Conservation (phyloP, 2,113 vertebrate species). For the Peromyscus leucopus region DNA sequence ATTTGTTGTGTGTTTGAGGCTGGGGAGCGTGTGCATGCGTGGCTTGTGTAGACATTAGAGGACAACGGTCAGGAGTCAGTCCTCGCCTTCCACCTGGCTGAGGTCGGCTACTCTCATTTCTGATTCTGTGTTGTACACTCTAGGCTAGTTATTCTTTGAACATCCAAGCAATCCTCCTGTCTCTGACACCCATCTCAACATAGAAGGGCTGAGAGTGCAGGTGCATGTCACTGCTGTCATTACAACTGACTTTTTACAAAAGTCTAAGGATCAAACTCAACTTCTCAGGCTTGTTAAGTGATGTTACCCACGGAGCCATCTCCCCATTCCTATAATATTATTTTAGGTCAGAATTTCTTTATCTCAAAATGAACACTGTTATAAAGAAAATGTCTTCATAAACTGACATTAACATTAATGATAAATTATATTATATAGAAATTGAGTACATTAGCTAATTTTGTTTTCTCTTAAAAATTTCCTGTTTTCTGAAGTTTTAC, state of each 20-base stretch:
- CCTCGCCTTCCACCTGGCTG: not conserved
- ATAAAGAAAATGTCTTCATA: too few species aligned
- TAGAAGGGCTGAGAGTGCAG: not conserved
- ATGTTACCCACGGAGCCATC: not conserved
- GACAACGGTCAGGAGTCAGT: not conserved
- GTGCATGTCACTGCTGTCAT: not conserved
- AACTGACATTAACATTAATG: not conserved
- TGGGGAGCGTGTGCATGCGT: not conserved
- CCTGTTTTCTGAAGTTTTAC: not conserved
- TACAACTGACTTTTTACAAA: not conserved
- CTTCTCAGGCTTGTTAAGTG: not conserved
- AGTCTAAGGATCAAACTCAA: not conserved
- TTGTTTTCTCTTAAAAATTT: not conserved
- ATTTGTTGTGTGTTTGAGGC: too few species aligned
- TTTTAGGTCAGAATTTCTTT: not conserved
- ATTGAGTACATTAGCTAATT: not conserved
- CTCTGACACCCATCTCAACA: not conserved
- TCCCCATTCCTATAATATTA: not conserved
- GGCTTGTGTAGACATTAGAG: not conserved
- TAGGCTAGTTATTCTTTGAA: not conserved
- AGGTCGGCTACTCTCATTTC: not conserved
- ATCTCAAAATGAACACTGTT: not conserved
- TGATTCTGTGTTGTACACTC: not conserved
- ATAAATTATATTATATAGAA: not conserved
- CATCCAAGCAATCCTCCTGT: not conserved